Base-by-base conservation (phyloP, 2,797 vertebrate genomes). In the Peromyscus eremicus region DNA sequence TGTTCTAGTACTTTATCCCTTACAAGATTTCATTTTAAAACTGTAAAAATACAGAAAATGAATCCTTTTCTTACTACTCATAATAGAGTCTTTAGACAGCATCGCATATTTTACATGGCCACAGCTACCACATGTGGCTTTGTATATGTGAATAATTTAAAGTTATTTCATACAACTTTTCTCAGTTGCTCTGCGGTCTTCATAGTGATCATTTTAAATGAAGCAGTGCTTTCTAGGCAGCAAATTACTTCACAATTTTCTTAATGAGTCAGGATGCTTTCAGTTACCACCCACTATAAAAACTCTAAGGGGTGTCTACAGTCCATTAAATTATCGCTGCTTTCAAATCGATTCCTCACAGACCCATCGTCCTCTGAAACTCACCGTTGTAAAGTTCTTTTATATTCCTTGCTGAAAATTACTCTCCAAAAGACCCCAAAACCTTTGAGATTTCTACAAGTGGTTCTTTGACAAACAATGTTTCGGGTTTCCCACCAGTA, bases 291-390 rank as follows among this genome's bases (percentile, higher is more conserved):
- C 46, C 60, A 17, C 73, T 89, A 10, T 83, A 73, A 93, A 60
- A 85, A 83, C 94, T 66, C 12, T 34, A 89, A 66, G 83, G 60
- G 75, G 66, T 55, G 52, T 89, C 62, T 89, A 49, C 79, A 81
- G 52, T 70, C 86, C 49, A 34, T 91, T 91, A 73, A 79, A 85
- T 82, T 75, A 77, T 64, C 60, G 77, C 87, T 77, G 37, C 77
- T 75, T 91, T 91, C 79, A 77, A 34, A 46, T 37, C 77, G 1
- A 8, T 80, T 89, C 55, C 75, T 91, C 83, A 81, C 80, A 79
- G n/a, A 81, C 55, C 81, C 19, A 2, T 70, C 43, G 1, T 32
- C n/a, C 87, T 94, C 96, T 96, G 94, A 94, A 91, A 89, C 37
- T 82, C n/a, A 25, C 66, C 37, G 25, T 66, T 79, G 29, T 55